Conservation (phyloP, 2,888 invertebrate genomes). For the Brassicogethes aeneus region DNA sequence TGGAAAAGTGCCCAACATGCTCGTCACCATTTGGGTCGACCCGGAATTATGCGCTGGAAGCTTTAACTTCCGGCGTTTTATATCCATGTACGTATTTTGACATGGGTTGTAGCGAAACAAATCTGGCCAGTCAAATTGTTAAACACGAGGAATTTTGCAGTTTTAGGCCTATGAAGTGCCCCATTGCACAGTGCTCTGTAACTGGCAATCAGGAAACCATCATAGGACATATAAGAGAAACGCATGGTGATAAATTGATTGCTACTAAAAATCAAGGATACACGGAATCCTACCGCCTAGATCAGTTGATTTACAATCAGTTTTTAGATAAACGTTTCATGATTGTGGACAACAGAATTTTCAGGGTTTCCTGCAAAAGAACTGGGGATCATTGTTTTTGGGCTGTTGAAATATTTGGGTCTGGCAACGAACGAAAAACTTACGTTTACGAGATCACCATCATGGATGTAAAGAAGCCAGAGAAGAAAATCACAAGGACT, state of each 20-base stretch:
- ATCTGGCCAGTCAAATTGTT: constrained; percentile 19
- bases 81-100: constrained; percentile 31
- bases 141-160: constrained; percentile 27
- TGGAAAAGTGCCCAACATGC: constrained; percentile 32
- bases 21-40: constrained; percentile 29
- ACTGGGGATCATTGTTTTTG: constrained; percentile 27
- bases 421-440: constrained; percentile 21
- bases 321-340: constrained; percentile 22
- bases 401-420: constrained; percentile 28
- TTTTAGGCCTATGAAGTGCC: constrained; percentile 28
- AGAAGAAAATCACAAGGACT: constrained; percentile 26
- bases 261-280: constrained; percentile 15
- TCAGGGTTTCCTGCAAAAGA: constrained; percentile 26
- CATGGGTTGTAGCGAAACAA: constrained; percentile 25
- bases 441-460: constrained; percentile 29
- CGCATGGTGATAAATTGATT: constrained; percentile 20
- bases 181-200: constrained; percentile 21
- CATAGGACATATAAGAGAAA: constrained; percentile 17
- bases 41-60: constrained; percentile 32
- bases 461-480: constrained; percentile 25
- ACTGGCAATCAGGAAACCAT: constrained; percentile 21
- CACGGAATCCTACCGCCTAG: constrained; percentile 19
- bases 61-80: constrained; percentile 25
- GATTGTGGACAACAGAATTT: constrained; percentile 25
- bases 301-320: constrained; percentile 15